These are phyloP conservation scores for Drosophila melanica DNA, from an alignment of 1,140 invertebrate genomes.

Conservation along the genomic window DNA sequence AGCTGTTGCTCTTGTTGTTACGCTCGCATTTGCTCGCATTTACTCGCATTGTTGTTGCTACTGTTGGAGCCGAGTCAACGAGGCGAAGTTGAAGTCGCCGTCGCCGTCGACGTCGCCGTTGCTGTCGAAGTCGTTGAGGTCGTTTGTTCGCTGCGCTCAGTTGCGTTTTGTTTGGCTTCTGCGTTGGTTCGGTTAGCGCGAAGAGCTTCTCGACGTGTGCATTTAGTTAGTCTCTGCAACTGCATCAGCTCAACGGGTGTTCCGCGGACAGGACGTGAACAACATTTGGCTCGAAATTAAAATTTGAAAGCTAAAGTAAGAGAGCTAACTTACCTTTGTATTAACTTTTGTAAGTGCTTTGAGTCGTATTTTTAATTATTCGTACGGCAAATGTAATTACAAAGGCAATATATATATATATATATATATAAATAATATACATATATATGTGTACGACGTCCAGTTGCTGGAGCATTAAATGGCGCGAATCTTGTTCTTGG, in stretches of 20 bases:
- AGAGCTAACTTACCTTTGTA: background rate
- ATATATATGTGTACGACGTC: background rate
- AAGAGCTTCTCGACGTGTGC: constrained; percentile 16
- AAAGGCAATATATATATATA: constrained; percentile 1
- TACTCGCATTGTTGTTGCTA: constrained; percentile 1
- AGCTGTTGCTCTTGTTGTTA: constrained; percentile 10
- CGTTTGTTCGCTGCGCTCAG: constrained; percentile 43
- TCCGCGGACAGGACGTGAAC: constrained; percentile 9
- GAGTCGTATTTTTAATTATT: constrained; percentile 31
- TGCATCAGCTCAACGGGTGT: constrained; percentile 11
- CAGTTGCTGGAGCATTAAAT: constrained; percentile 12
- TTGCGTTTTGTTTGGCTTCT: constrained; percentile 48
- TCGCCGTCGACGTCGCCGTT: constrained; percentile 22
- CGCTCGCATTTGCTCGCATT: background rate
- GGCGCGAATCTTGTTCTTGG: constrained; percentile 1
- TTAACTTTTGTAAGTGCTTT: background rate
- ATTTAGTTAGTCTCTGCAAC: background rate
- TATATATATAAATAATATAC: background rate
- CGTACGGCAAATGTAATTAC: constrained; percentile 26
- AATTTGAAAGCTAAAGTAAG: constrained; percentile 7
- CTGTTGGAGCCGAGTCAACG: constrained; percentile 37
- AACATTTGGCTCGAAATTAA: constrained; percentile 12
- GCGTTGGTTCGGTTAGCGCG: constrained; percentile 26
- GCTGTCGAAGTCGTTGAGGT: constrained; percentile 37
- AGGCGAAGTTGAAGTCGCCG: constrained; percentile 26